Conservation (phyloP, 2,888 invertebrate genomes). For the Hartigia nigra region DNA sequence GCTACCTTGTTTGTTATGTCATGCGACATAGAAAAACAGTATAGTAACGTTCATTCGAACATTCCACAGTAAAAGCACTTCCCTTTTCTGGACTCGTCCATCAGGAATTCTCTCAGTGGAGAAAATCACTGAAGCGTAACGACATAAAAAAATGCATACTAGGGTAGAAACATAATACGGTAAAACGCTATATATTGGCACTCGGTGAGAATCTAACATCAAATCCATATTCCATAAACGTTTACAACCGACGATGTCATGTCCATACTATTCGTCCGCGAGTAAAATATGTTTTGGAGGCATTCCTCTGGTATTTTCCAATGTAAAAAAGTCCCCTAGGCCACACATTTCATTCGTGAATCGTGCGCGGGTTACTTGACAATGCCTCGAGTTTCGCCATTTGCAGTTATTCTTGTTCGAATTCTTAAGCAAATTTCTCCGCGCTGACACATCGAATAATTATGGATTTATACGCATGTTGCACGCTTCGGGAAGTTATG, state of each 20-base stretch:
- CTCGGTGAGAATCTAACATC: background rate
- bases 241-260: background rate
- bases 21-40: background rate
- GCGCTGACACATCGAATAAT: too few relatives aligned
- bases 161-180: background rate
- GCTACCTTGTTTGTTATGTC: background rate
- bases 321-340: too few relatives aligned
- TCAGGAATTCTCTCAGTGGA: background rate
- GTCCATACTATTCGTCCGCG: background rate
- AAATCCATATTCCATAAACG: background rate
- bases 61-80: background rate
- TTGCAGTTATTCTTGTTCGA: too few relatives aligned
- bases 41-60: background rate
- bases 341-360: too few relatives aligned
- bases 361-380: too few relatives aligned
- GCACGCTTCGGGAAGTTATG: too few relatives aligned
- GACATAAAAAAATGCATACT: background rate
- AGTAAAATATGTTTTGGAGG: too few relatives aligned
- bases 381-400: too few relatives aligned
- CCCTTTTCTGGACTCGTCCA: background rate
- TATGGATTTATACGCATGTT: too few relatives aligned
- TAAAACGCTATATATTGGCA: background rate
- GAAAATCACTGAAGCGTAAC: background rate
- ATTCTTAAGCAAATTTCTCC: too few relatives aligned
- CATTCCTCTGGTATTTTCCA: too few relatives aligned